Evolutionary conservation across 2,888 invertebrate genomes (phyloP).

Genomic region (Lasioglossum vierecki): DNA sequence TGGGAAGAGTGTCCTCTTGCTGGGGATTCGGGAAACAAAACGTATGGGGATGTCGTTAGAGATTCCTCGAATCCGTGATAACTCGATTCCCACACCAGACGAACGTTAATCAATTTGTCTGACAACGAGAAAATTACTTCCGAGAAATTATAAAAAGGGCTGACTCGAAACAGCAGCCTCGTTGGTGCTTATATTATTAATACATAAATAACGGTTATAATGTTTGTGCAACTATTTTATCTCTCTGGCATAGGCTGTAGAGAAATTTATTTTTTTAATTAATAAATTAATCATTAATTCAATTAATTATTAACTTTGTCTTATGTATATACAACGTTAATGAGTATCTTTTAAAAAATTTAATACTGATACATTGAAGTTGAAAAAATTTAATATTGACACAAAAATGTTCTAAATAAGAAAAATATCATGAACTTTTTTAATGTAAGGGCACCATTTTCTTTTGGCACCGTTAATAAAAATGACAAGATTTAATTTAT

Average conservation of each 20-base stretch:
- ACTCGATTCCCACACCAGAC: background rate
- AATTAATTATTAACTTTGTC: too few species aligned
- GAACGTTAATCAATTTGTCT: background rate
- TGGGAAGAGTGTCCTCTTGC: background rate
- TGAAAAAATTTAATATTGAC: background rate
- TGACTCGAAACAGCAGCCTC: background rate
- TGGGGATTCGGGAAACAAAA: conserved; percentile 6
- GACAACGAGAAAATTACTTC: background rate
- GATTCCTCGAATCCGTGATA: background rate
- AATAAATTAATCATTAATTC: too few species aligned
- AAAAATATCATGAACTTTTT: background rate
- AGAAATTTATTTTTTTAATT: too few species aligned
- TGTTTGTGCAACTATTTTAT: background rate
- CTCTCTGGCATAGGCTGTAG: background rate
- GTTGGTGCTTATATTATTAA: background rate
- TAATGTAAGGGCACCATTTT: background rate
- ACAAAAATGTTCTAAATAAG: background rate
- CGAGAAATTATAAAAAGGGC: background rate
- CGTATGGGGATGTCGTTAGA: background rate
- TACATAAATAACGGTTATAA: background rate
- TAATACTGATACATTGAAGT: background rate
- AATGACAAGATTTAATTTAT: background rate
- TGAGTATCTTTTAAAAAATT: background rate
- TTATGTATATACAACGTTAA: too few species aligned
- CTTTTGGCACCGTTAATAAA: background rate